phyloP scores from a whole-genome alignment of 2,113 vertebrate genomes.

The Romanogobio albipinnatus region DNA sequence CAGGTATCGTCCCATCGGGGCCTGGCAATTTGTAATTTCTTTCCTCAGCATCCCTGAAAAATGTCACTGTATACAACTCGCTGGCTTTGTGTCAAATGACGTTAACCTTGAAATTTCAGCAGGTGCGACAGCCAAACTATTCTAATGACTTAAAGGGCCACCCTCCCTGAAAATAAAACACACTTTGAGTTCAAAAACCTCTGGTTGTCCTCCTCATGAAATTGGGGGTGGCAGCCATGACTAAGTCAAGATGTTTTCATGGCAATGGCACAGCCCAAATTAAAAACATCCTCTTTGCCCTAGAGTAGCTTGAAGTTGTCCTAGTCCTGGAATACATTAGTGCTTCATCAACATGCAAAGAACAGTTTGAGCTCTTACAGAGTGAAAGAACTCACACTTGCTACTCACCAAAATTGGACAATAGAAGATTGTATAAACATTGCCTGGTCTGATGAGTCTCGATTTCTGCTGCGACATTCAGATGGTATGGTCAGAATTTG shows the following conservation, averaged over 20 bases:
- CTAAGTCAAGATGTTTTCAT: conserved; percentile 63
- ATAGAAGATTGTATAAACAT: too few relatives aligned
- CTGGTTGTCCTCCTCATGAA: conserved; percentile 59
- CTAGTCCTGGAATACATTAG: conserved; percentile 65
- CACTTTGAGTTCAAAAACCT: conserved; percentile 58
- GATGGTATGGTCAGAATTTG: too few relatives aligned
- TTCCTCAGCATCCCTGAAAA: conserved; percentile 17
- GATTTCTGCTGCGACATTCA: too few relatives aligned
- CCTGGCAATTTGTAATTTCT: conserved; percentile 36
- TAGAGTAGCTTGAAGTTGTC: conserved; percentile 66
- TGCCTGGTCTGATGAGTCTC: too few relatives aligned
- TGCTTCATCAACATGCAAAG: conserved; percentile 68
- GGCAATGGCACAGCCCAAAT: conserved; percentile 66
- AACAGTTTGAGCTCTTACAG: conserved; percentile 60
- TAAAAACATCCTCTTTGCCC: conserved; percentile 58
- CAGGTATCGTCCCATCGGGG: conserved; percentile 48
- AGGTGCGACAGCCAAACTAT: conserved; percentile 63
- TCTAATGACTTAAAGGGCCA: conserved; percentile 48
- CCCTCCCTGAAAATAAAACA: conserved; percentile 61
- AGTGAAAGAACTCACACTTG: neutral
- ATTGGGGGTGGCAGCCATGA: conserved; percentile 67
- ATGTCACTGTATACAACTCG: conserved; percentile 38
- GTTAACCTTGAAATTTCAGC: conserved; percentile 49
- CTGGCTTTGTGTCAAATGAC: conserved; percentile 45
- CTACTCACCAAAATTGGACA: too few relatives aligned